These are phyloP conservation scores for Spinibarbus caldwelli DNA, from an alignment of 2,797 vertebrate species.

Conservation along the genomic window DNA sequence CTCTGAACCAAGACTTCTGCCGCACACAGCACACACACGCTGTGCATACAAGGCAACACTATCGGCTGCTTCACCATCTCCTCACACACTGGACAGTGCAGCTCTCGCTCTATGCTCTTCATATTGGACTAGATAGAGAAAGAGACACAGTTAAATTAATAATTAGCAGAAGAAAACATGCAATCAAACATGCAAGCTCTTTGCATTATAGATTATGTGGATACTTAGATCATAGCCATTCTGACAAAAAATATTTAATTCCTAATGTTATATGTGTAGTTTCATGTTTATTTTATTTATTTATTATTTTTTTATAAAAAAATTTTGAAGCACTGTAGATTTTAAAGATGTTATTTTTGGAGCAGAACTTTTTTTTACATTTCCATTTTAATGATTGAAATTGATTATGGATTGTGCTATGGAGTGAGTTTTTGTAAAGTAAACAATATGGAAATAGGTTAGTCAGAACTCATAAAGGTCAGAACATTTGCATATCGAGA, in stretches of 20 bases:
- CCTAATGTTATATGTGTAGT: background rate
- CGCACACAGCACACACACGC: slow-evolving; percentile 92
- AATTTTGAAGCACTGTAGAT: background rate
- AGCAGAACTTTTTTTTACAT: background rate
- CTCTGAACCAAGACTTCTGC: slow-evolving; percentile 91
- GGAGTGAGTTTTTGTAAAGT: background rate
- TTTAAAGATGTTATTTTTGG: background rate
- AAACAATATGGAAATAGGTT: background rate
- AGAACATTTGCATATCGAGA: slow-evolving; percentile 5
- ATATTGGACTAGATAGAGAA: slow-evolving; percentile 85
- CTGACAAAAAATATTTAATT: background rate
- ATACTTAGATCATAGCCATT: background rate
- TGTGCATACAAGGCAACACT: slow-evolving; percentile 92
- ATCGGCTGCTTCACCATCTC: slow-evolving; percentile 96
- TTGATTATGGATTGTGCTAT: background rate
- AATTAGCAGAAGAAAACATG: background rate
- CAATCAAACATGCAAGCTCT: background rate
- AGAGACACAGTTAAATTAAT: background rate
- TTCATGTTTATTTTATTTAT: too few species aligned
- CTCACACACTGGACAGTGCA: slow-evolving; percentile 92
- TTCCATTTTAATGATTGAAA: background rate
- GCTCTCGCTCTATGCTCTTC: slow-evolving; percentile 96
- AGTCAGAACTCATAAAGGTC: background rate
- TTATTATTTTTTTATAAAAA: too few species aligned
- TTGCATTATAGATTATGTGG: background rate